Evolutionary conservation across 2,113 vertebrate species (phyloP).

Genomic region (Urocynchramus pylzowi): DNA sequence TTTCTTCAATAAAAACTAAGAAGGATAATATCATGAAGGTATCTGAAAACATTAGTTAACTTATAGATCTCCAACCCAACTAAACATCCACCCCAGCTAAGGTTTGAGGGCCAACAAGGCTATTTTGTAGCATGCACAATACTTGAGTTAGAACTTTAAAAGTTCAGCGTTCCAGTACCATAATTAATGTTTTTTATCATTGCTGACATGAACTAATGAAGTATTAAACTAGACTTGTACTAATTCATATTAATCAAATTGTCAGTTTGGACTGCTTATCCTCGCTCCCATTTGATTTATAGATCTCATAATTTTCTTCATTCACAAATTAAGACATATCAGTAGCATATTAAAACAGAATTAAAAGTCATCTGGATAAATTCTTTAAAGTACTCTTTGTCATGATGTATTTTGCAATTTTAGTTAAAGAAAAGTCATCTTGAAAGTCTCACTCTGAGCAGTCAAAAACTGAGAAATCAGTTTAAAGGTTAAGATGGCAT

Average conservation of each 20-base stretch:
- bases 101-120: not conserved
- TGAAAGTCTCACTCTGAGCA: not conserved
- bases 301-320: constrained; percentile 17
- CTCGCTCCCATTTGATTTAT: constrained; percentile 32
- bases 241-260: constrained; percentile 48
- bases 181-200: constrained; percentile 40
- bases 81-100: too few relatives aligned
- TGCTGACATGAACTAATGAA: constrained; percentile 53
- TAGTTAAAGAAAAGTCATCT: not conserved
- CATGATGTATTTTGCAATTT: not conserved
- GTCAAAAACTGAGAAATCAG: not conserved
- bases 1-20: not conserved
- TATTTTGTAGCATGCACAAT: not conserved
- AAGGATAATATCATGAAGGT: not conserved
- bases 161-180: not conserved
- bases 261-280: constrained; percentile 8
- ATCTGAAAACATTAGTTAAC: not conserved
- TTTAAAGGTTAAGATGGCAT: not conserved
- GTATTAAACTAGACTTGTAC: not conserved
- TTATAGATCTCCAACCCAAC: not conserved
- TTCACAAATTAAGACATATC: constrained; percentile 35
- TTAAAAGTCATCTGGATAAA: constrained; percentile 14
- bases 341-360: not conserved
- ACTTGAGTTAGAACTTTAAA: not conserved
- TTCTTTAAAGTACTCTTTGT: not conserved